Base-by-base conservation (phyloP, 2,888 invertebrate species). In the Tricholauxania praeusta region DNA sequence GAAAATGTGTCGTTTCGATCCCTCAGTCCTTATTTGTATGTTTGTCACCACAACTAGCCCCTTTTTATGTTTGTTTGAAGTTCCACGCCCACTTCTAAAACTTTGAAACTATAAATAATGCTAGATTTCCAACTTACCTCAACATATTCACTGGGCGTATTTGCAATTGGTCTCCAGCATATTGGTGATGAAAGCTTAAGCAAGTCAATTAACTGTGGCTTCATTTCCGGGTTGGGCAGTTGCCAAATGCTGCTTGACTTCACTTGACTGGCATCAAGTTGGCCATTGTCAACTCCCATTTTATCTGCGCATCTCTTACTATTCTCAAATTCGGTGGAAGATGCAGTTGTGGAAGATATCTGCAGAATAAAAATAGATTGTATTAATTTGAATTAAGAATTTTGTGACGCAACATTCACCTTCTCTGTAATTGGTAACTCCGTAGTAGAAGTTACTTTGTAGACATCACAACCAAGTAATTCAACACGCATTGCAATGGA, bases 401-500 rank as follows among this genome's bases (percentile, higher is more conserved):
- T 10, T 39, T 10, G 0, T 32, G 22, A 57, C 12, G 1, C 22
- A 57, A 12, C 57, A 28, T 59, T 17, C 32, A 57, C 48, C 68
- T n/a, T 39, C 3, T 59, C 48, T 12, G 55, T 48, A 28, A 67
- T 64, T 15, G 67, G 65, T 47, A 74, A 74, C 66, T 73, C 73
- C 1, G 77, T 72, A 17, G 74, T 71, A 8, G 78, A 77, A 0
- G 71, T 66, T 12, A 72, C 52, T 0, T 73, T 66, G 17, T 74
- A 15, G 19, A 80, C 80, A 1, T 79, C 81, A 82, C 96, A 96
- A 7, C 96, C 95, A 55, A 95, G 89, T 12, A 96, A 83, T 79
- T 96, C 95, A 47, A 93, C 89, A 73, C 92, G 89, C 76, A 96
- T 86, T 0, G 93, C 89, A 74, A 90, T 89, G 55, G 92, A 91